Base-by-base conservation (phyloP, 2,113 vertebrate species). In the Sigmodon hispidus region DNA sequence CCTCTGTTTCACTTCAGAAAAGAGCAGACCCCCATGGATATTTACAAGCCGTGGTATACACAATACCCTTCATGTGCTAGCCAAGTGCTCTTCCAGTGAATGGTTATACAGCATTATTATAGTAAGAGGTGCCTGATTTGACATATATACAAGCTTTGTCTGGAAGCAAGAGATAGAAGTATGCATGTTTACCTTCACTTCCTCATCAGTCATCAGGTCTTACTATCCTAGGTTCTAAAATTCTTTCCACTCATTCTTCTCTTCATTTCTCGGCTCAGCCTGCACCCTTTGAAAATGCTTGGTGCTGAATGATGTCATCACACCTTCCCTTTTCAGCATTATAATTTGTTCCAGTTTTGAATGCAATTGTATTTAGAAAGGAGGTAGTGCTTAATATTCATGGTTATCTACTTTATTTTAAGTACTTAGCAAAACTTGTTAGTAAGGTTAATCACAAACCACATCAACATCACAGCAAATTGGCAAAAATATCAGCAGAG, bases 391-490 rank as follows among this genome's bases (percentile, higher is more conserved):
- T 95, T 50, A 36, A 81, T n/a, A 34, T 65, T 81, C 57, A 63
- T 77, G 59, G 29, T 21, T 40, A 72, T 90, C 5, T 87, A 59
- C n/a, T 93, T 59, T 65, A 91, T 86, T 90, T 63, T 21, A n/a
- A 17, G 40, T 31, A 86, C 40, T 76, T 95, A 80, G 76, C 59
- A 67, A 96, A 72, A 17, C 8, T 93, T 92, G 59, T 77, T 75
- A 40, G 43, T 75, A 90, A 87, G 52, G 10, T 48, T 57, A 81
- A 87, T 89, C 59, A 85, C 45, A 94, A 88, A 89, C 2, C 45
- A 63, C 75, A 48, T 80, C 3, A 65, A 55, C 76, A 72, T 83
- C 1, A 55, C 52, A 80, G 81, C 40, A 72, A 87, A 96, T 77
- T n/a, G 79, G 8, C 31, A 89, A 93, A 31, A 75, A 13, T 45